A percentile compares a stretch with the other conserved stretches of the same genome.
Evolutionary conservation across 1,140 invertebrate genomes (phyloP).

Genomic region (Saccostrea cuccullata): DNA sequence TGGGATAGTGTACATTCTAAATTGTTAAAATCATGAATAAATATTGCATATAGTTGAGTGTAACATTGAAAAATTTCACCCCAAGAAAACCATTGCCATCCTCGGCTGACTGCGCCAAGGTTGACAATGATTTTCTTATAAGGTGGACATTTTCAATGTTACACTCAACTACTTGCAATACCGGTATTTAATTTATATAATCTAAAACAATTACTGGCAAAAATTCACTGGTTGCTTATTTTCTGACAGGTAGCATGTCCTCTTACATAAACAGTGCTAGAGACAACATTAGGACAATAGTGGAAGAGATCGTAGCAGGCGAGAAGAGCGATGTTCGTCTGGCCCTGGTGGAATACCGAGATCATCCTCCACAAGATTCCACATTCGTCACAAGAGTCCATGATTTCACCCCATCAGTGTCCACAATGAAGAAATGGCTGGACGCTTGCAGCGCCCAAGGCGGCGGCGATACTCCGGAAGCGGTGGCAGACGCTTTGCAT

Average conservation of each 20-base stretch:
- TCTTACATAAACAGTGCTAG: conserved; percentile 69
- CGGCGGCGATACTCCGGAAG: conserved; percentile 73
- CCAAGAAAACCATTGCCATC: too few relatives aligned
- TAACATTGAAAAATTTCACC: too few relatives aligned
- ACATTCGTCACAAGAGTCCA: conserved; percentile 69
- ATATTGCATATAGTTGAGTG: too few relatives aligned
- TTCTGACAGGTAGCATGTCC: conserved; percentile 70
- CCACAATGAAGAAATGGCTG: conserved; percentile 70
- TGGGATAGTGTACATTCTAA: too few relatives aligned
- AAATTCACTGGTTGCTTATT: too few relatives aligned
- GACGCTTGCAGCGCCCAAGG: conserved; percentile 63
- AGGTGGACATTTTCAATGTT: too few relatives aligned
- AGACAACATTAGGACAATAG: conserved; percentile 71
- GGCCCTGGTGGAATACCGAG: conserved; percentile 73
- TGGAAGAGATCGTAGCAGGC: conserved; percentile 69
- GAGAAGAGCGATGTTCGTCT: conserved; percentile 71
- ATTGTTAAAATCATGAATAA: too few relatives aligned
- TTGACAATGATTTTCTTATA: too few relatives aligned
- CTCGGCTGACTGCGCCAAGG: too few relatives aligned
- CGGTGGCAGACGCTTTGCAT: conserved; percentile 72
- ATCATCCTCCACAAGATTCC: conserved; percentile 70
- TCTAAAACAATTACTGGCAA: too few relatives aligned
- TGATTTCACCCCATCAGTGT: conserved; percentile 71
- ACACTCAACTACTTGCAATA: too few relatives aligned
- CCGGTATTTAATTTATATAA: too few relatives aligned